These are phyloP conservation scores for Disparrhopalites patrizii DNA, from an alignment of 2,888 invertebrate genomes.

Conservation along the genomic window DNA sequence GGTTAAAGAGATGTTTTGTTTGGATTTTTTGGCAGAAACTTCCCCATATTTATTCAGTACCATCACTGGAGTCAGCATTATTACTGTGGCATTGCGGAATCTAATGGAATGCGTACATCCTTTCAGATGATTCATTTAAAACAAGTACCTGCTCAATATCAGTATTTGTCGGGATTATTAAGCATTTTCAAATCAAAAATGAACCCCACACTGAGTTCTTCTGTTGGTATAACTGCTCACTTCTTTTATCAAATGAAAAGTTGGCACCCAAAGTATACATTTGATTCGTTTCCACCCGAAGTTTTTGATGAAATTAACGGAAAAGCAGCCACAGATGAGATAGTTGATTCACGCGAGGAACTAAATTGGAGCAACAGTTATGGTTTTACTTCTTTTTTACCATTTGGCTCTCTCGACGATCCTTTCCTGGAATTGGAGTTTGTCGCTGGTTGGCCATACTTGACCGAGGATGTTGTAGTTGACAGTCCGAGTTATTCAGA, in stretches of 20 bases:
- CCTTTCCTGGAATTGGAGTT: conserved; percentile 43
- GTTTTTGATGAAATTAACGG: conserved; percentile 34
- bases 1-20: conserved; percentile 2
- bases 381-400: conserved; percentile 38
- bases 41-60: conserved; percentile 84
- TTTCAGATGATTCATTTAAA: conserved; percentile 87
- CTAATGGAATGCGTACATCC: conserved; percentile 70
- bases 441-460: conserved; percentile 77
- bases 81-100: conserved; percentile 70
- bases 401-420: conserved; percentile 46
- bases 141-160: conserved; percentile 72
- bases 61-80: conserved; percentile 74
- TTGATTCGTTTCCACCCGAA: conserved; percentile 41
- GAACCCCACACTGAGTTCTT: conserved; percentile 57
- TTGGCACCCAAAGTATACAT: conserved; percentile 51
- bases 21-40: conserved; percentile 57
- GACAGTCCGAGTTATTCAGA: conserved; percentile 85
- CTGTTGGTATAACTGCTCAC: conserved; percentile 68
- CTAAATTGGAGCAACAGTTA: conserved; percentile 28
- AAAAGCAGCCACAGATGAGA: background rate
- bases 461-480: conserved; percentile 78
- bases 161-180: conserved; percentile 73
- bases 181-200: conserved; percentile 87
- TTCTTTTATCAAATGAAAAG: conserved; percentile 68
- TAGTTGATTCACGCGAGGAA: background rate